These are phyloP conservation scores for Catonia carolina DNA, from an alignment of 2,888 invertebrate genomes.

Conservation along the genomic window DNA sequence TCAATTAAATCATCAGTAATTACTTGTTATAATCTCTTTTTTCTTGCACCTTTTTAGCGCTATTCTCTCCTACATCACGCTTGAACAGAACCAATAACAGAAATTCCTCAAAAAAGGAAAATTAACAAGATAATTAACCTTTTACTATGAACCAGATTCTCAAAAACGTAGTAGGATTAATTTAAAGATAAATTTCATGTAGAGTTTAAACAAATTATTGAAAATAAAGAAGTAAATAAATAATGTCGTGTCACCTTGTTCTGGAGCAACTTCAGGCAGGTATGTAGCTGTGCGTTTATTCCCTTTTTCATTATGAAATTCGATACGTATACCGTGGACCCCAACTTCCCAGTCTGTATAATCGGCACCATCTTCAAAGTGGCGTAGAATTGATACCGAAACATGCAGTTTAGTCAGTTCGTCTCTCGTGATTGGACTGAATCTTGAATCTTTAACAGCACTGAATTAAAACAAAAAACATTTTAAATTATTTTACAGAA, in stretches of 20 bases:
- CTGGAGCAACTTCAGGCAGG: conserved; percentile 94
- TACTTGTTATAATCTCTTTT: too few relatives aligned
- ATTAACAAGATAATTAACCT: too few relatives aligned
- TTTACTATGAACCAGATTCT: too few relatives aligned
- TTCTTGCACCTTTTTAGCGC: too few relatives aligned
- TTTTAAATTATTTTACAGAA: neutral
- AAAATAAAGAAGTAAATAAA: too few relatives aligned
- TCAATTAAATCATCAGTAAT: too few relatives aligned
- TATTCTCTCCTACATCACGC: too few relatives aligned
- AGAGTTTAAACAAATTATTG: too few relatives aligned
- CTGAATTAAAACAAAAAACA: conserved; percentile 45
- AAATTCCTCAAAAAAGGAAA: too few relatives aligned
- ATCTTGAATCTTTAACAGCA: conserved; percentile 95
- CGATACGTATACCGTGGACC: conserved; percentile 95
- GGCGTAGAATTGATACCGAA: conserved; percentile 90
- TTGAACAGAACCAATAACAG: too few relatives aligned
- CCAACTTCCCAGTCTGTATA: conserved; percentile 98
- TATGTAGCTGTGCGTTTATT: conserved; percentile 95
- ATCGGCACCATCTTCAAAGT: conserved; percentile 93
- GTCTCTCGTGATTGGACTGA: conserved; percentile 88
- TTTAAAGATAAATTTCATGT: too few relatives aligned
- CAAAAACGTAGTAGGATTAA: too few relatives aligned
- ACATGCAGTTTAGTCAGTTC: conserved; percentile 90
- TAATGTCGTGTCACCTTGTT: conserved; percentile 94
- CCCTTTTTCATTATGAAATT: conserved; percentile 90